Conservation (phyloP, 2,888 invertebrate species). For the Strigamia crassipes region DNA sequence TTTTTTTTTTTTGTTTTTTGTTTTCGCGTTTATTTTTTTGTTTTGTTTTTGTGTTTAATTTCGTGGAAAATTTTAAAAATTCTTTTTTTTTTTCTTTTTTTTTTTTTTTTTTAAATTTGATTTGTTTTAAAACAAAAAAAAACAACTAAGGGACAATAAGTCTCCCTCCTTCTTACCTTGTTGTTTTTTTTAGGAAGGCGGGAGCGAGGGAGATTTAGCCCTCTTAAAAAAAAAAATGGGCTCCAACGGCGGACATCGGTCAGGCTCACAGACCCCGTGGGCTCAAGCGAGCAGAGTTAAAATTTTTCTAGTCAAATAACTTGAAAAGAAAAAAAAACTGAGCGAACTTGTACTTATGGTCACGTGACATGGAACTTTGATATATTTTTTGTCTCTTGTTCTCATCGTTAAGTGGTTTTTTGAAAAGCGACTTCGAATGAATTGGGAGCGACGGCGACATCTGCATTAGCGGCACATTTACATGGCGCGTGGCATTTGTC, state of each 20-base stretch:
- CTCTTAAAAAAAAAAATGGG: constrained; percentile 3
- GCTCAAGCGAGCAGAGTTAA: constrained; percentile 37
- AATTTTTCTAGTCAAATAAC: constrained; percentile 41
- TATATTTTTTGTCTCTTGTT: constrained; percentile 41
- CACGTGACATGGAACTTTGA: constrained; percentile 41
- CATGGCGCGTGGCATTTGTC: constrained; percentile 42
- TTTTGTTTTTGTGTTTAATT: neutral
- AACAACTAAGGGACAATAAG: constrained; percentile 17
- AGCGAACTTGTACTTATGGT: constrained; percentile 42
- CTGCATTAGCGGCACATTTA: constrained; percentile 37
- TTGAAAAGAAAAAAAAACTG: constrained; percentile 27
- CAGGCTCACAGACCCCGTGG: constrained; percentile 40
- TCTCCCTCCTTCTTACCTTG: constrained; percentile 41
- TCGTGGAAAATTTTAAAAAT: neutral
- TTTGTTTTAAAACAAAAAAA: neutral
- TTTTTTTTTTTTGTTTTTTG: constrained; percentile 1
- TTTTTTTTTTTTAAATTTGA: neutral
- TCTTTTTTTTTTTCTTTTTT: constrained; percentile 26
- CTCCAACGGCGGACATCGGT: constrained; percentile 33
- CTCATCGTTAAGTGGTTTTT: constrained; percentile 41
- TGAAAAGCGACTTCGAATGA: constrained; percentile 35
- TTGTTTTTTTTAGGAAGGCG: constrained; percentile 32
- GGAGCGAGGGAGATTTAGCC: constrained; percentile 43
- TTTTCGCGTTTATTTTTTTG: neutral
- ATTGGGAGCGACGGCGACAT: constrained; percentile 35